Evolutionary conservation across 2,113 vertebrate species (phyloP).

Genomic region (Mixornis gularis): DNA sequence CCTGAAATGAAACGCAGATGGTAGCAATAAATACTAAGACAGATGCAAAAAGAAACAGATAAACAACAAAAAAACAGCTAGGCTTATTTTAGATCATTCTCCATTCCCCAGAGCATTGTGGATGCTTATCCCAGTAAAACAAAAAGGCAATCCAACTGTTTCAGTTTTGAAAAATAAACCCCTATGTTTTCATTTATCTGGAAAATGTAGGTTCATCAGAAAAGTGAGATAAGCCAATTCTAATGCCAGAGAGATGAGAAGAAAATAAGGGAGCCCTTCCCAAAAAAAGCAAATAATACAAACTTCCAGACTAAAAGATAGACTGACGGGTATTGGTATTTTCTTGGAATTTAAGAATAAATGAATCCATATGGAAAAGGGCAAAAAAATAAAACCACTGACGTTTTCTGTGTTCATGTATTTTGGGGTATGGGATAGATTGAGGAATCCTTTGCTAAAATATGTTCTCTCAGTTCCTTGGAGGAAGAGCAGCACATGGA

Average conservation of each 20-base stretch:
- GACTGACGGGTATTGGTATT: not conserved
- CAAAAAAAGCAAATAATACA: not conserved
- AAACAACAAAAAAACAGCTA: conserved; percentile 45
- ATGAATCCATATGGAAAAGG: not conserved
- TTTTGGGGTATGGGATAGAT: not conserved
- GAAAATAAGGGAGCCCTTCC: not conserved
- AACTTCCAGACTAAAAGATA: not conserved
- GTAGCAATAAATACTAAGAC: conserved; percentile 55
- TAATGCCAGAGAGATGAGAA: not conserved
- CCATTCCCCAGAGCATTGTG: conserved; percentile 12
- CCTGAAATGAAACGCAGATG: conserved; percentile 60
- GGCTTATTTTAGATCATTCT: conserved; percentile 48
- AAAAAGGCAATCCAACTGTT: conserved; percentile 43
- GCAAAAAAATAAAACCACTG: not conserved
- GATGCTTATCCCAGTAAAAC: conserved; percentile 47
- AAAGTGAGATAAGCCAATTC: not conserved
- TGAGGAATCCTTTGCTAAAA: not conserved
- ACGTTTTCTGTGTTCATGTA: not conserved
- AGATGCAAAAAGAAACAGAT: conserved; percentile 49
- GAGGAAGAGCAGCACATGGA: not conserved
- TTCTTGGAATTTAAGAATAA: not conserved
- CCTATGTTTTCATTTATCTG: not conserved
- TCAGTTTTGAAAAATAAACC: conserved; percentile 16
- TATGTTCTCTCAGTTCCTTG: not conserved
- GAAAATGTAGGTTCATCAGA: conserved; percentile 11